Evolutionary conservation across 92 coral and sea anemone species (phyloP).

Genomic region (Actinostola sp.): DNA sequence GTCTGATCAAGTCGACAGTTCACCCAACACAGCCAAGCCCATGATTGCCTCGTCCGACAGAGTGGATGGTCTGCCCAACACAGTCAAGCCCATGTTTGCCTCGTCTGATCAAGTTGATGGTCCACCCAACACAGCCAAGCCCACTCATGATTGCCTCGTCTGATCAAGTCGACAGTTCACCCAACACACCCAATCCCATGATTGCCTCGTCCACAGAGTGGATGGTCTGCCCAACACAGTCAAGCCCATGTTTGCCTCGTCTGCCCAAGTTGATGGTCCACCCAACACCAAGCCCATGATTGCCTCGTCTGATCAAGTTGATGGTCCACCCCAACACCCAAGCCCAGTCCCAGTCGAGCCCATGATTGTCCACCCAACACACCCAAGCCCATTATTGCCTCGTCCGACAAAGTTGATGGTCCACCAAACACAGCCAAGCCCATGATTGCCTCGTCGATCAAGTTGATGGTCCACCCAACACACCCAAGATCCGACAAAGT

Average conservation of each 20-base stretch:
- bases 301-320: no score
- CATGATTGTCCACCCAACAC: no score
- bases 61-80: neutral
- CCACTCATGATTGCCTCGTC: neutral
- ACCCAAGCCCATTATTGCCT: constrained; percentile 1
- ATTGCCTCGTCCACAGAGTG: neutral
- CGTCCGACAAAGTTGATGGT: neutral
- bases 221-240: neutral
- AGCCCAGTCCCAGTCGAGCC: constrained; percentile 5
- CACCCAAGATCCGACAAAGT: no score
- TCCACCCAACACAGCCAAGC: neutral
- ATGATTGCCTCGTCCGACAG: neutral
- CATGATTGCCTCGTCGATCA: no score
- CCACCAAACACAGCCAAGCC: no score
- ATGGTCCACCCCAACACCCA: no score
- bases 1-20: no score
- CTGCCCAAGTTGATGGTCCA: constrained; percentile 2
- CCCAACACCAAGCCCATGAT: no score
- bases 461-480: no score
- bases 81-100: neutral
- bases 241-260: neutral
- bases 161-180: no score
- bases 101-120: constrained; percentile 6
- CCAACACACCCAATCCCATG: neutral
- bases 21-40: no score